Evolutionary conservation across 1,140 invertebrate species (phyloP).

Genomic region (Tetramorium alpestre): DNA sequence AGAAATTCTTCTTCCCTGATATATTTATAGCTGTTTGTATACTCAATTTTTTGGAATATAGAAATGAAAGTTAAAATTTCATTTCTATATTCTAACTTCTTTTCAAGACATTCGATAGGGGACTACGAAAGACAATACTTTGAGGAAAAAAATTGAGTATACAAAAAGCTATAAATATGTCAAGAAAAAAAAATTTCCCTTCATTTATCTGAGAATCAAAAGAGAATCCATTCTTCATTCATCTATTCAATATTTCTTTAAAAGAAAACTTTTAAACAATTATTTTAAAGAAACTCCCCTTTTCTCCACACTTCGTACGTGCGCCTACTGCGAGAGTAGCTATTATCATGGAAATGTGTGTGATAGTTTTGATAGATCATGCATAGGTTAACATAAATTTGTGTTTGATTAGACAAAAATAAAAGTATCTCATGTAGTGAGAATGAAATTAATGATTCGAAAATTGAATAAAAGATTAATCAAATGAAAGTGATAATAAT

Average conservation of each 20-base stretch:
- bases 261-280: too few relatives aligned
- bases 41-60: background rate
- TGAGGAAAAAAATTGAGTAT: background rate
- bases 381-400: too few relatives aligned
- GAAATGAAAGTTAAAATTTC: background rate
- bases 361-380: too few relatives aligned
- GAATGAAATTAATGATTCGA: too few relatives aligned
- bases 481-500: too few relatives aligned
- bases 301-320: background rate
- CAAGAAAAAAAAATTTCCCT: background rate
- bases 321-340: too few relatives aligned
- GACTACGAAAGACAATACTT: background rate
- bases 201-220: background rate
- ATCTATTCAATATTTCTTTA: background rate
- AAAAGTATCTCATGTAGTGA: too few relatives aligned
- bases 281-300: background rate
- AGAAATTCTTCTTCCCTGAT: background rate
- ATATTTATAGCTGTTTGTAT: background rate
- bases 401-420: too few relatives aligned
- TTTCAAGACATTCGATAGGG: background rate
- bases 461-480: too few relatives aligned
- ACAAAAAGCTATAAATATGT: background rate
- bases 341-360: too few relatives aligned
- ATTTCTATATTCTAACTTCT: background rate
- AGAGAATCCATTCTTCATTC: background rate